A percentile compares a stretch with the other conserved stretches of the same genome.
These are phyloP conservation scores for Zaprionus africanus DNA, from an alignment of 1,140 invertebrate species.

Conservation along the genomic window DNA sequence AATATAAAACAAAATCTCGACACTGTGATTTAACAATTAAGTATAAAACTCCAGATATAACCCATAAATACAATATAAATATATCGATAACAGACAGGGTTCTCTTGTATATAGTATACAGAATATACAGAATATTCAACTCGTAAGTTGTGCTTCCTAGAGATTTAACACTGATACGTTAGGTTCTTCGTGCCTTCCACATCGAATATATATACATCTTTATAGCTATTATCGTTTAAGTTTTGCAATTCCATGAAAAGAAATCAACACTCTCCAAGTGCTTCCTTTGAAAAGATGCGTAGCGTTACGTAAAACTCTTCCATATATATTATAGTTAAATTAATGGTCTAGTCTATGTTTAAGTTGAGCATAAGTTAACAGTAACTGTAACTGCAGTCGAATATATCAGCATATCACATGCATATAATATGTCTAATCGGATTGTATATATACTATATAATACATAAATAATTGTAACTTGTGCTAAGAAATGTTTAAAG, in stretches of 20 bases:
- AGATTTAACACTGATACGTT: conserved; percentile 48
- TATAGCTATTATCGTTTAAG: conserved; percentile 38
- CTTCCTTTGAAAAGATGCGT: conserved; percentile 51
- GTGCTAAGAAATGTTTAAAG: conserved; percentile 64
- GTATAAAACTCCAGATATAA: conserved; percentile 35
- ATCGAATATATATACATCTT: conserved; percentile 21
- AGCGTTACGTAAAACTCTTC: conserved; percentile 55
- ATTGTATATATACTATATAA: conserved; percentile 28
- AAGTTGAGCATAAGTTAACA: conserved; percentile 46
- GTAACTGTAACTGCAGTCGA: conserved; percentile 56
- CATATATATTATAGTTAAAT: conserved; percentile 61
- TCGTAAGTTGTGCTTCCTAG: conserved; percentile 76
- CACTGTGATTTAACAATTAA: conserved; percentile 78
- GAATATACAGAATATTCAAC: conserved; percentile 46
- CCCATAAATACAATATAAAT: neutral
- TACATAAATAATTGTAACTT: conserved; percentile 40
- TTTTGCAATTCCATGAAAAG: conserved; percentile 56
- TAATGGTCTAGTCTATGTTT: conserved; percentile 79
- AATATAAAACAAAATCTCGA: conserved; percentile 61
- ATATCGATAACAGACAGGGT: conserved; percentile 31
- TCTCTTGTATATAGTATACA: conserved; percentile 46
- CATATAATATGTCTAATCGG: conserved; percentile 9
- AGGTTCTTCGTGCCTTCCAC: conserved; percentile 48
- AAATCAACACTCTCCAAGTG: conserved; percentile 70
- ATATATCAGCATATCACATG: conserved; percentile 19